These are phyloP conservation scores for Heliconius sara DNA, from an alignment of 2,888 invertebrate genomes.

Conservation along the genomic window DNA sequence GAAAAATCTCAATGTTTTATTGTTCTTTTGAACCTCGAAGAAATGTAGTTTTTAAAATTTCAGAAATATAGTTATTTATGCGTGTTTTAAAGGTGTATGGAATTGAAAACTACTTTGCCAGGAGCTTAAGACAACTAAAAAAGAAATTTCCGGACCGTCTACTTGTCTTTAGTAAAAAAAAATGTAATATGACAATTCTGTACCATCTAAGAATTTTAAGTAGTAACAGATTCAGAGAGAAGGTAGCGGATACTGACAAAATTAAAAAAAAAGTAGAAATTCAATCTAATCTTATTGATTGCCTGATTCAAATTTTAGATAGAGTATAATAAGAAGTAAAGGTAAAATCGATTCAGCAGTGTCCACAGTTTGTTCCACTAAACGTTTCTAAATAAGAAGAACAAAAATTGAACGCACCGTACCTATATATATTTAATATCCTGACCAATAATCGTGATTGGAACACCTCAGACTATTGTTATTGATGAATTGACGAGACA, in stretches of 20 bases:
- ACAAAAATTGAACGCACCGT: constrained; percentile 6
- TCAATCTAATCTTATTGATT: background rate
- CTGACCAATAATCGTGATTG: constrained; percentile 24
- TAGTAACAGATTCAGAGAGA: background rate
- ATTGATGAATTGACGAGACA: constrained; percentile 45
- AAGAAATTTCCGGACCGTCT: background rate
- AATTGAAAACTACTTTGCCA: too few relatives aligned
- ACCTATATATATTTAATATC: constrained; percentile 3
- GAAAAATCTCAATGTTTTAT: too few relatives aligned
- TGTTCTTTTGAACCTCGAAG: too few relatives aligned
- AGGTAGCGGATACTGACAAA: background rate
- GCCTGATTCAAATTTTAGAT: background rate
- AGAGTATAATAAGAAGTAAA: background rate
- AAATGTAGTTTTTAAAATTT: too few relatives aligned
- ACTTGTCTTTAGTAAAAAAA: too few relatives aligned
- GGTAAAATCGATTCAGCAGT: background rate
- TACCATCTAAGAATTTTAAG: background rate
- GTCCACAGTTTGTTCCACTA: background rate
- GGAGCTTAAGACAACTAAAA: background rate
- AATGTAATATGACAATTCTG: too few relatives aligned
- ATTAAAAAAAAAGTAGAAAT: background rate
- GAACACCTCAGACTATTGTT: constrained; percentile 45
- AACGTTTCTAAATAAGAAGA: constrained; percentile 13
- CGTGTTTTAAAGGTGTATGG: too few relatives aligned
- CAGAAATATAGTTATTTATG: too few relatives aligned